phyloP scores from a whole-genome alignment of 2,888 invertebrate genomes.

The Lamellibrachia satsuma region DNA sequence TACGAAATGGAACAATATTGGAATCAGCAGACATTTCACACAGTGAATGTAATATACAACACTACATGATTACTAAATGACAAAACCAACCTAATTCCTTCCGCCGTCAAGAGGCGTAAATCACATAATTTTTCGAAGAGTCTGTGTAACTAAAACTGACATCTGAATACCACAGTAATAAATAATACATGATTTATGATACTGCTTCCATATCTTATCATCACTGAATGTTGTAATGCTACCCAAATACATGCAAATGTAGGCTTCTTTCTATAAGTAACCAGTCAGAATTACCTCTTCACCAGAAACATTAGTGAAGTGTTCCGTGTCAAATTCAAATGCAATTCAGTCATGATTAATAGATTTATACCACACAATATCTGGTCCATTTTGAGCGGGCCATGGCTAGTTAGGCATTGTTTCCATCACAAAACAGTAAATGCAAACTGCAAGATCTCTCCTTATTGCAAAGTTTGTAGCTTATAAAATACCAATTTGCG shows the following conservation, averaged over 20 bases:
- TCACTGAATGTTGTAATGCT: background rate
- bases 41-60: conserved; percentile 17
- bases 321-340: background rate
- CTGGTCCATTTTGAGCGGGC: background rate
- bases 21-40: background rate
- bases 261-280: too few relatives aligned
- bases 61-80: conserved; percentile 5
- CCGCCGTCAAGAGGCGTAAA: background rate
- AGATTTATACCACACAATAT: background rate
- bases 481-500: background rate
- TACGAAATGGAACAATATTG: background rate
- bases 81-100: conserved; percentile 1
- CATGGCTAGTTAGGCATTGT: background rate
- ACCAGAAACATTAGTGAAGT: background rate
- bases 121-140: background rate
- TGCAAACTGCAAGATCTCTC: background rate
- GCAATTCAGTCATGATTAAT: background rate
- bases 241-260: background rate
- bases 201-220: background rate
- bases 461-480: background rate
- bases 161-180: conserved; percentile 5
- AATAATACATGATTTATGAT: background rate
- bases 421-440: background rate
- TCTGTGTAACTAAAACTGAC: background rate
- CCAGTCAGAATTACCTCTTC: background rate